Conservation (phyloP, 2,113 vertebrate genomes). For the Mola mola region DNA sequence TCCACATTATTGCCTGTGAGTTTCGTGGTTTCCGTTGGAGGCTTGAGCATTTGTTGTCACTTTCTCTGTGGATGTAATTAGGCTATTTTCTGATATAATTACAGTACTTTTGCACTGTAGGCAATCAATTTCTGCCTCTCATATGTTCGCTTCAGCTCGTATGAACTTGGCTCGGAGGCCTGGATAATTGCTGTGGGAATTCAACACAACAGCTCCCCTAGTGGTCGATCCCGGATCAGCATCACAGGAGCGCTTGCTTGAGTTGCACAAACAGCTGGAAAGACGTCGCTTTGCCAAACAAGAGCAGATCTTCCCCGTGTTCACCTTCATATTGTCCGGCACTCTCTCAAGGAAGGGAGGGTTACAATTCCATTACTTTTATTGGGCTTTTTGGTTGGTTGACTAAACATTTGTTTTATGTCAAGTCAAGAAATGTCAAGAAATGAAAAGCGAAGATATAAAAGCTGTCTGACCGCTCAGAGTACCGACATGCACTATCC, state of each 20-base stretch:
- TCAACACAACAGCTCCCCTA: constrained; percentile 24
- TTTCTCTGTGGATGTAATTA: constrained; percentile 41
- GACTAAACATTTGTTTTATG: too few species aligned
- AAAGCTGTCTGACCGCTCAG: too few species aligned
- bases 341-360: background rate
- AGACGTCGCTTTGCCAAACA: constrained; percentile 4
- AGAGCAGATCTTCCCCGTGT: background rate
- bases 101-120: constrained; percentile 1
- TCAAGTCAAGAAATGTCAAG: too few species aligned
- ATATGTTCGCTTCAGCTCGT: background rate
- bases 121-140: background rate
- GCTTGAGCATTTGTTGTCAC: constrained; percentile 12
- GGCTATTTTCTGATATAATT: constrained; percentile 27
- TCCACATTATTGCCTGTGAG: constrained; percentile 55
- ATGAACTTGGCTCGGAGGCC: background rate
- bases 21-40: constrained; percentile 30
- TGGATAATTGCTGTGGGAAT: constrained; percentile 34
- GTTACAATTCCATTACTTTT: background rate
- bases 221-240: constrained; percentile 26
- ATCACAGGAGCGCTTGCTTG: background rate
- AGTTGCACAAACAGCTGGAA: background rate
- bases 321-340: background rate
- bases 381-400: background rate
- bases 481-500: too few species aligned
- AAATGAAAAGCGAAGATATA: too few species aligned